Evolutionary conservation across 2,113 vertebrate species (phyloP), one percentile per base, ranked within the genome.

Genomic region (Sialia sialis): DNA sequence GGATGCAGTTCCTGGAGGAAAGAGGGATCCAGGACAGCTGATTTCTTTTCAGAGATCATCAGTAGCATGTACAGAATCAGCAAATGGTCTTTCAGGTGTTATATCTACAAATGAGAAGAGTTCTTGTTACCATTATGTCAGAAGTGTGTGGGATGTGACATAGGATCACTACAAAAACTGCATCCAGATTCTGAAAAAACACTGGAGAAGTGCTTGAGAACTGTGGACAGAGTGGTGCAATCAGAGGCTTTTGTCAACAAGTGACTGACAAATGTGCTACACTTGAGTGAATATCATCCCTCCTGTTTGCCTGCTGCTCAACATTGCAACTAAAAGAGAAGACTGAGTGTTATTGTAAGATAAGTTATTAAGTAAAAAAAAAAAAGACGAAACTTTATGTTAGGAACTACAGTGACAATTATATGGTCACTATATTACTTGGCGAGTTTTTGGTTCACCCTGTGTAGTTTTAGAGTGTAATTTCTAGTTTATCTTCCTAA

Each of bases 181-280:
- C 55, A 22, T 80, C 72, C 34, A 1, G 14, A 56, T 25, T 30
- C 94, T 41, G 10, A 70, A 26, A 76, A 72, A 41, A 64, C 86
- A 44, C 8, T 69, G 1, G 87, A 96, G 51, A 81, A 81, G 17
- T 30, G 0, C 83, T 59, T 7, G 14, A 56, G 9, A 90, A 72
- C 5, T 93, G 96, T 62, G 95, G 95, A 54, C 97, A 97, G 64
- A 82, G 95, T 1, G 3, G 87, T 20, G 97, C 93, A 41, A 96
- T 98, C 94, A 96, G 95, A 27, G 97, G 97, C 87, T 98, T 98
- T 95, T 98, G 97, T 73, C 97, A 97, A 90, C 95, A 98, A 76
- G 97, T 98, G 97, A 97, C 97, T 51, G 96, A 97, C 44, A 97
- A 98, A 60, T 98, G 97, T 89, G 96, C 97, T 96, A 97, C 96